Evolutionary conservation across 1,140 invertebrate genomes (phyloP), one percentile per base, ranked within the genome.

Genomic region (Oryzaephilus surinamensis): DNA sequence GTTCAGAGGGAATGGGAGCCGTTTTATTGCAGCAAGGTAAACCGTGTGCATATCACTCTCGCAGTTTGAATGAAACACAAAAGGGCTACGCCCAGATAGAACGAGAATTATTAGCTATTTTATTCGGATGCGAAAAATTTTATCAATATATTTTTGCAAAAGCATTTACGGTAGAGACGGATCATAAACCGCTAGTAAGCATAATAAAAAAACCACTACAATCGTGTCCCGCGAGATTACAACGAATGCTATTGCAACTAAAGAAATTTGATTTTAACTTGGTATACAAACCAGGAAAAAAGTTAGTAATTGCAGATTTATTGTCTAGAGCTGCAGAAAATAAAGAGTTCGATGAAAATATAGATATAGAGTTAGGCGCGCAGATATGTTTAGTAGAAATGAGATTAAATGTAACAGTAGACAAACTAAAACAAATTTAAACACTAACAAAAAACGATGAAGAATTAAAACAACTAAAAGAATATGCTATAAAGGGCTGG

Each of bases 11-110:
- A n/a, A n/a, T n/a, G n/a, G n/a, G n/a, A n/a, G n/a, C n/a, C n/a
- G n/a, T n/a, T n/a, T n/a, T n/a, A n/a, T 10, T 59, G n/a, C 54
- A 61, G 42, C 23, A 47, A 23, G 37, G 41, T 28, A 45, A 44
- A 43, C 57, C 55, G 6, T 43, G 54, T 12, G 38, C 43, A 16
- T 62, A 47, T 44, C 52, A 56, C 3, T 60, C 57, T 2, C 47
- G 50, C 41, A 40, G 51, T 11, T 42, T 68, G 6, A 60, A 45
- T 7, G 28, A 45, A 16, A 42, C 45, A 12, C 39, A 64, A 65
- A 37, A 63, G 63, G 42, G 52, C 50, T 32, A 34, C 45, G 28
- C n/a, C n/a, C n/a, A n/a, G n/a, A n/a, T n/a, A n/a, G n/a, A n/a
- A n/a, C n/a, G n/a, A n/a, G n/a, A n/a, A 27, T 12, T 35, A n/a